A percentile compares a stretch with the other conserved stretches of the same genome.
Evolutionary conservation across 2,888 invertebrate species (phyloP).

Genomic region (Tupiocoris notatus): DNA sequence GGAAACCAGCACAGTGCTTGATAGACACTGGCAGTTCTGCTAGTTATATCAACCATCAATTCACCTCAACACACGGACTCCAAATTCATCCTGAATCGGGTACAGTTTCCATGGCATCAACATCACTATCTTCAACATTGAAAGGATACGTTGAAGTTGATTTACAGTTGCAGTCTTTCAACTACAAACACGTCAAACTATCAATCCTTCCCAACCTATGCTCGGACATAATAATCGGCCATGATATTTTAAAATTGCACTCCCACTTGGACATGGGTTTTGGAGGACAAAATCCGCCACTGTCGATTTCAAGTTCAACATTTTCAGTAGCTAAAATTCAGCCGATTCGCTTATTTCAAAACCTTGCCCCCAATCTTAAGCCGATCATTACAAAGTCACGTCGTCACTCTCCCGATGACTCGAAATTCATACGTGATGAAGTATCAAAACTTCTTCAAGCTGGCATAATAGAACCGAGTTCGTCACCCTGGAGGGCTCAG

Average conservation of each 20-base stretch:
- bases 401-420: background rate
- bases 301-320: background rate
- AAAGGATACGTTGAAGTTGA: background rate
- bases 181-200: background rate
- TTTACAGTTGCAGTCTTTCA: background rate
- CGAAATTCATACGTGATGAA: background rate
- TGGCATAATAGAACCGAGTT: background rate
- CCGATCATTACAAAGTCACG: background rate
- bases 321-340: background rate
- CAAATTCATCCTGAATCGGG: background rate
- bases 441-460: background rate
- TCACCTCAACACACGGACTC: background rate
- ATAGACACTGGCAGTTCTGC: background rate
- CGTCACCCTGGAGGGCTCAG: constrained; percentile 7
- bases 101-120: background rate
- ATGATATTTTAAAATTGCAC: constrained; percentile 1
- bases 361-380: background rate
- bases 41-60: background rate
- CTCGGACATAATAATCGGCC: constrained; percentile 13
- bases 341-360: background rate
- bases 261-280: background rate
- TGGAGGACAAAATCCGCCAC: constrained; percentile 2
- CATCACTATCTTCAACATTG: background rate
- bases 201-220: constrained; percentile 3
- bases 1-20: background rate